These are phyloP conservation scores for Apolygus lucorum DNA, from an alignment of 1,140 invertebrate species.

Conservation along the genomic window DNA sequence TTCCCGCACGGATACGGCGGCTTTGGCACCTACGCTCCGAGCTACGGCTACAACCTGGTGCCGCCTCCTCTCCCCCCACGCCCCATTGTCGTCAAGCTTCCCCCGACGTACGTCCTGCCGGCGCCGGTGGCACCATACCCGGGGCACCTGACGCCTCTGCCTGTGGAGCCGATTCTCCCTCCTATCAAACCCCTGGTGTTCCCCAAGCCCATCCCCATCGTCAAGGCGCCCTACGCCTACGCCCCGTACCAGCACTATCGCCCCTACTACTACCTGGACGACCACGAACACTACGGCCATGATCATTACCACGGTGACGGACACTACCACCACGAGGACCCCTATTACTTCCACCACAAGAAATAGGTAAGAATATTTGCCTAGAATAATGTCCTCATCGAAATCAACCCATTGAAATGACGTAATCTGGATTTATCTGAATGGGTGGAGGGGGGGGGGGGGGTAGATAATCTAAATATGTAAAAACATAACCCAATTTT, in stretches of 20 bases:
- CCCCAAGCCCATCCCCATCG: not conserved
- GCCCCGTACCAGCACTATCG: not conserved
- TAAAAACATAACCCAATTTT: no score
- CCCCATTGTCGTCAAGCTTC: conserved; percentile 10
- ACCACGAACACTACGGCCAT: not conserved
- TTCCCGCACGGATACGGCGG: conserved; percentile 27
- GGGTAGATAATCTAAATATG: no score
- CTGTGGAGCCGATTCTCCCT: not conserved
- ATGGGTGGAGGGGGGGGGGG: no score
- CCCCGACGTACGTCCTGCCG: not conserved
- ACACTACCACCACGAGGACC: not conserved
- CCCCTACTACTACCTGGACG: no score
- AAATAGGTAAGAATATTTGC: no score
- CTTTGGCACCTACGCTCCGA: conserved; percentile 25
- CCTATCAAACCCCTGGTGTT: not conserved
- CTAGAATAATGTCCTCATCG: no score
- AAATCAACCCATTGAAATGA: no score
- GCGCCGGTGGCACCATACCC: not conserved
- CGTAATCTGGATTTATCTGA: no score
- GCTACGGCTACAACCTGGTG: conserved; percentile 15
- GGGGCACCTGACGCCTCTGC: not conserved
- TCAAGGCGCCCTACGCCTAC: not conserved
- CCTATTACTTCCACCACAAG: no score
- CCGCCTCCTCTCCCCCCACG: not conserved
- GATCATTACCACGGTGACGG: not conserved